phyloP scores from a whole-genome alignment of 2,797 vertebrate genomes.

The Malurus splendens region DNA sequence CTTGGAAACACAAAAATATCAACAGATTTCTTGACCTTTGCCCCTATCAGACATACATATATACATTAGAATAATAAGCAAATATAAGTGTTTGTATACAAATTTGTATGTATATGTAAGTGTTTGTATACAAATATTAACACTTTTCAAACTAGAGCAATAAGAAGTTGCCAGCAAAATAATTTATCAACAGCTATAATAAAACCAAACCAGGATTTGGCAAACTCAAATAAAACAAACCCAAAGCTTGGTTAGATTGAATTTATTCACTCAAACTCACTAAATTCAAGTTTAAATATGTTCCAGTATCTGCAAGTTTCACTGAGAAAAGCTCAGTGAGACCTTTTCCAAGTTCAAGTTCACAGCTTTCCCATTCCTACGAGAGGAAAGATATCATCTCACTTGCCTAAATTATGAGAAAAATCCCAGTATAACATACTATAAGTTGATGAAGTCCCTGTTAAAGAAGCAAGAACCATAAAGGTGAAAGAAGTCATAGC shows the following conservation, averaged over 20 bases:
- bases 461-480: background rate
- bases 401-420: background rate
- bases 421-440: background rate
- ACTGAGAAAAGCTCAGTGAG: background rate
- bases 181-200: background rate
- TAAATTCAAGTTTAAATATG: background rate
- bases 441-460: background rate
- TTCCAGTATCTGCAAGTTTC: background rate
- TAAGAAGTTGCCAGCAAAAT: background rate
- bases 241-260: background rate
- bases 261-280: background rate
- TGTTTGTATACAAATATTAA: background rate
- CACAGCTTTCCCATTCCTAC: background rate
- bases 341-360: background rate
- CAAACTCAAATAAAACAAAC: background rate
- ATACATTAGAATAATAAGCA: fast-evolving
- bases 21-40: background rate
- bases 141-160: background rate
- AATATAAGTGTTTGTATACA: background rate
- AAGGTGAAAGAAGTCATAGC: background rate
- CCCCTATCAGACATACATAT: fast-evolving
- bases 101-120: too few species aligned
- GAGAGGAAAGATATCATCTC: background rate
- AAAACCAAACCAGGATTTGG: background rate
- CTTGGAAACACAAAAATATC: background rate